A percentile compares a stretch with the other conserved stretches of the same genome.
Evolutionary conservation across 2,888 invertebrate genomes (phyloP).

Genomic region (Prostheceraeus crozeri): DNA sequence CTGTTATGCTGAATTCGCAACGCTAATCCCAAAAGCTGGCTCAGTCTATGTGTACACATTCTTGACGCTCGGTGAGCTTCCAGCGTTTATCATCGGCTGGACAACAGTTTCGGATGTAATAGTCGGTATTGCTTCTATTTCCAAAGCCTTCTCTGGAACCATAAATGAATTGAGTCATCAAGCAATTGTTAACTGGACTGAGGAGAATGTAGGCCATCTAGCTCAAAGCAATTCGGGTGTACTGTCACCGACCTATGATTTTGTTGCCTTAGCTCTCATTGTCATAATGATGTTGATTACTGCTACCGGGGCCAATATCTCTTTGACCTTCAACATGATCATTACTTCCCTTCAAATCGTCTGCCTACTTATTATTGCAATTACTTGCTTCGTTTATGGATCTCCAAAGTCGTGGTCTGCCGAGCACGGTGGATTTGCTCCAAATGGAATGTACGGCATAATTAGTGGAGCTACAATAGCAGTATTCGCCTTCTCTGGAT

Average conservation of each 20-base stretch:
- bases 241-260: conserved; percentile 28
- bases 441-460: conserved; percentile 29
- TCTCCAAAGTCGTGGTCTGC: conserved; percentile 27
- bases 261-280: conserved; percentile 32
- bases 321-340: conserved; percentile 34
- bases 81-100: conserved; percentile 38
- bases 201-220: conserved; percentile 15
- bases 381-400: conserved; percentile 35
- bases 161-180: conserved; percentile 30
- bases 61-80: conserved; percentile 35
- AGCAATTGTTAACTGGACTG: conserved; percentile 33
- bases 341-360: conserved; percentile 29
- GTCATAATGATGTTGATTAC: conserved; percentile 33
- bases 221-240: background rate
- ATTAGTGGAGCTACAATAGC: conserved; percentile 35
- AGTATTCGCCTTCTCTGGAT: conserved; percentile 38
- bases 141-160: conserved; percentile 38
- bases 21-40: conserved; percentile 37
- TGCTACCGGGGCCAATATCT: conserved; percentile 36
- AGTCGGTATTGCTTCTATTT: conserved; percentile 33
- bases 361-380: conserved; percentile 27
- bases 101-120: conserved; percentile 38
- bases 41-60: conserved; percentile 36
- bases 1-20: conserved; percentile 37
- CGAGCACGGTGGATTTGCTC: conserved; percentile 37